Evolutionary conservation across 2,888 invertebrate genomes (phyloP), one percentile per base, ranked within the genome.

Genomic region (Rhingia campestris): DNA sequence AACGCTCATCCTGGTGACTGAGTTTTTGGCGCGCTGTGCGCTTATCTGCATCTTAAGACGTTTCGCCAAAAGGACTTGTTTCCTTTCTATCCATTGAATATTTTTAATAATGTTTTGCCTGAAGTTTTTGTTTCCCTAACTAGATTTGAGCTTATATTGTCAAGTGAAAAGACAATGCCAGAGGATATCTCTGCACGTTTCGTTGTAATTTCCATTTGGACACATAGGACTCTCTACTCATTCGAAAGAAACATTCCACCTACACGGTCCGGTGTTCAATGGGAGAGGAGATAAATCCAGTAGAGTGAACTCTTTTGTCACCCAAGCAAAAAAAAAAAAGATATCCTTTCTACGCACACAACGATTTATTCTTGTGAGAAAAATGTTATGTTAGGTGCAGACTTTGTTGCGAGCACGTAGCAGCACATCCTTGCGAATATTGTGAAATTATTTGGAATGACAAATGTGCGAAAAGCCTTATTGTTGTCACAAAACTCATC

Each of bases 381-480:
- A 33, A 10, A 9, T 32, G 45, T 32, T 10, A 22, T 12, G 33
- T 49, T 37, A 30, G 41, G n/a, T 53, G 32, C 9, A 32, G 6
- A 9, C 39, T 64, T 73, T 72, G 56, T 80, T 47, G 5, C 22
- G 47, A 54, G 35, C 81, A 82, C 77, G 72, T 76, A 70, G 22
- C 58, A 22, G 3, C 32, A 12, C n/a, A 43, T 66, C 33, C 66
- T 67, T 39, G 69, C 47, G 37, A 61, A 53, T 3, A 84, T 79
- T 79, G 84, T 80, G 80, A 80, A 80, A 84, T 84, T 84, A 75
- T 66, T 80, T 75, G 84, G 70, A 84, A 84, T 84, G 84, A 0
- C 66, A 84, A 84, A 84, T 84, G 84, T 84, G 84, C 56, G 84
- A 84, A 84, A 84, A 84, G 80, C 70, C 84, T 74, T 70, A 84